A percentile compares a stretch with the other conserved stretches of the same genome.
These are phyloP conservation scores for Capitella teleta DNA, from an alignment of 1,140 invertebrate genomes.

Conservation along the genomic window DNA sequence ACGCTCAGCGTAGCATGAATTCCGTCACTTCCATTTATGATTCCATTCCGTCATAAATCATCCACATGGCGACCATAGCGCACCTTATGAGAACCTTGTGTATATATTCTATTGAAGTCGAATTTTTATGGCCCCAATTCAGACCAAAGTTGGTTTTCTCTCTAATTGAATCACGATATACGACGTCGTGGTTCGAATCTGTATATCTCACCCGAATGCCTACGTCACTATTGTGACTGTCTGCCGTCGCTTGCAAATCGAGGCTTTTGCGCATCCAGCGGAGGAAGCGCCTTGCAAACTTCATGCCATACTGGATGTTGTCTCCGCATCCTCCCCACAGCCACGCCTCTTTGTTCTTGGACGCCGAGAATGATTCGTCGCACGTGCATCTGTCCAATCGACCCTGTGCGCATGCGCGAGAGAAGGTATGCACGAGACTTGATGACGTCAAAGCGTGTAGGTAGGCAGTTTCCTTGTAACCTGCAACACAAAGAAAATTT, in stretches of 20 bases:
- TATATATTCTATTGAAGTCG: too few relatives aligned
- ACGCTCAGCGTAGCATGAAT: too few relatives aligned
- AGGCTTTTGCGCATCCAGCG: background rate
- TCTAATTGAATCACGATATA: too few relatives aligned
- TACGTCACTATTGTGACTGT: background rate
- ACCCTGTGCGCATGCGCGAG: constrained; percentile 75
- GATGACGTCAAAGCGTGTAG: constrained; percentile 82
- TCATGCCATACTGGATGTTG: constrained; percentile 89
- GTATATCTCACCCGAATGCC: constrained; percentile 2
- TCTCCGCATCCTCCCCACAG: constrained; percentile 70
- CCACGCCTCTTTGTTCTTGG: constrained; percentile 49
- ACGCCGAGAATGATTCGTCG: constrained; percentile 51
- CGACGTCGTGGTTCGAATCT: too few relatives aligned
- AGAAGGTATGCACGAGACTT: constrained; percentile 78
- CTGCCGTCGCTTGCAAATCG: background rate
- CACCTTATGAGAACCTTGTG: too few relatives aligned
- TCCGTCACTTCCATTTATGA: too few relatives aligned
- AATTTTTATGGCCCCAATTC: too few relatives aligned
- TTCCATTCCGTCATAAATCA: too few relatives aligned
- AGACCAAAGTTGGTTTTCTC: too few relatives aligned
- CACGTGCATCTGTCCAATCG: constrained; percentile 81
- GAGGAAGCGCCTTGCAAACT: constrained; percentile 82
- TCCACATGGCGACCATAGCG: too few relatives aligned
- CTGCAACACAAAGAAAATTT: constrained; percentile 2
- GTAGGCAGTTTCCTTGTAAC: constrained; percentile 52